phyloP scores from a whole-genome alignment of 2,888 invertebrate species.

The Netelia virgata region DNA sequence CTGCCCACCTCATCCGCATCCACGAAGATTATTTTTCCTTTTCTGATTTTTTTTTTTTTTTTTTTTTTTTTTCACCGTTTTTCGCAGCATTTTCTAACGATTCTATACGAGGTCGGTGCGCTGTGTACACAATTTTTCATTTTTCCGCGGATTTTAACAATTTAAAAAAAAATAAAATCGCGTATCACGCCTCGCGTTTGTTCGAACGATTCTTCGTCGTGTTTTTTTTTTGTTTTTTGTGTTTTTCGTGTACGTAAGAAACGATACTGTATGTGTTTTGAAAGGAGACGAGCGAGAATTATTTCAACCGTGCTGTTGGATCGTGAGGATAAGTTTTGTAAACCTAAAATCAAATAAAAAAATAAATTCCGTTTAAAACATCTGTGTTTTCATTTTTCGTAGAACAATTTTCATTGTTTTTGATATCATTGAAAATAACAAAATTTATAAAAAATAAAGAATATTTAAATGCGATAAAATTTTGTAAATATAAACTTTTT shows the following conservation, averaged over 20 bases:
- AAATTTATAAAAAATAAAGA: too few relatives aligned
- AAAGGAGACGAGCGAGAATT: background rate
- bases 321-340: too few relatives aligned
- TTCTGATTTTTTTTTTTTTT: background rate
- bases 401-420: too few relatives aligned
- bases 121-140: conserved; percentile 13
- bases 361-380: too few relatives aligned
- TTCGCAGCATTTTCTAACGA: conserved; percentile 23
- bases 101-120: conserved; percentile 31
- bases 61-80: conserved; percentile 27
- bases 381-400: too few relatives aligned
- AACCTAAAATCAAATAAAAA: too few relatives aligned
- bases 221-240: background rate
- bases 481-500: too few relatives aligned
- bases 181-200: conserved; percentile 2
- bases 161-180: conserved; percentile 13
- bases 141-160: conserved; percentile 56
- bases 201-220: background rate
- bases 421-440: too few relatives aligned
- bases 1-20: conserved; percentile 35
- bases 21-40: conserved; percentile 46
- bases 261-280: background rate
- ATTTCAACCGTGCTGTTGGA: too few relatives aligned
- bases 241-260: conserved; percentile 24
- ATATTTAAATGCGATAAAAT: too few relatives aligned